Conservation (phyloP, 2,888 invertebrate genomes). For the Smittia aterrima region DNA sequence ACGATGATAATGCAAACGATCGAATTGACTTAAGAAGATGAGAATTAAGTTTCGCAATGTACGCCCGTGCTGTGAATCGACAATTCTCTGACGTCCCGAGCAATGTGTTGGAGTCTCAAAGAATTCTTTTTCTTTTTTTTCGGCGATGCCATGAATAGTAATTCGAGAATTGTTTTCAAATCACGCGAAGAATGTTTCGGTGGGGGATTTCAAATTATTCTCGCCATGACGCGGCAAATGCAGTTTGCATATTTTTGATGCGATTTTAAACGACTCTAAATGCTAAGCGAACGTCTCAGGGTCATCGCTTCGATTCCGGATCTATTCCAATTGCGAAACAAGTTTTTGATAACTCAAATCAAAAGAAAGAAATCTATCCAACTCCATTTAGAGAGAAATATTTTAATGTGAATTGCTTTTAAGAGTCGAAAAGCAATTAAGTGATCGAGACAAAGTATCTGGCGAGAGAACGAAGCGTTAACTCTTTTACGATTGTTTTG, state of each 20-base stretch:
- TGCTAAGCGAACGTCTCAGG: background rate
- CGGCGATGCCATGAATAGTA: background rate
- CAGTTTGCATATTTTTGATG: constrained; percentile 19
- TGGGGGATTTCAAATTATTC: constrained; percentile 32
- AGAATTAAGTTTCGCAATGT: background rate
- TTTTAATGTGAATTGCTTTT: too few relatives aligned
- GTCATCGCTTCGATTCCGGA: constrained; percentile 1
- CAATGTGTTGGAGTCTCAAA: background rate
- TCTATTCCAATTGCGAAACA: too few relatives aligned
- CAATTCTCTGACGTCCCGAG: background rate
- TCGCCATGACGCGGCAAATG: background rate
- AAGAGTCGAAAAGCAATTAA: too few relatives aligned
- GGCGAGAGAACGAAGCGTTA: too few relatives aligned
- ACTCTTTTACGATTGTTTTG: too few relatives aligned
- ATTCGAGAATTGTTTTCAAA: background rate
- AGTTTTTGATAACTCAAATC: too few relatives aligned
- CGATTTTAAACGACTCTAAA: background rate
- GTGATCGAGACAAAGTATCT: too few relatives aligned
- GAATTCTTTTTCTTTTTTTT: background rate
- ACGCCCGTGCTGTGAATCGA: background rate
- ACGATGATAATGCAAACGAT: background rate
- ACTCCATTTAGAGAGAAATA: too few relatives aligned
- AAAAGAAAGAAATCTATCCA: too few relatives aligned
- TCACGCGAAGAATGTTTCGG: background rate
- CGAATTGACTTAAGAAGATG: background rate